phyloP scores from a whole-genome alignment of 2,888 invertebrate species.

The Sepioteuthis lessoniana region DNA sequence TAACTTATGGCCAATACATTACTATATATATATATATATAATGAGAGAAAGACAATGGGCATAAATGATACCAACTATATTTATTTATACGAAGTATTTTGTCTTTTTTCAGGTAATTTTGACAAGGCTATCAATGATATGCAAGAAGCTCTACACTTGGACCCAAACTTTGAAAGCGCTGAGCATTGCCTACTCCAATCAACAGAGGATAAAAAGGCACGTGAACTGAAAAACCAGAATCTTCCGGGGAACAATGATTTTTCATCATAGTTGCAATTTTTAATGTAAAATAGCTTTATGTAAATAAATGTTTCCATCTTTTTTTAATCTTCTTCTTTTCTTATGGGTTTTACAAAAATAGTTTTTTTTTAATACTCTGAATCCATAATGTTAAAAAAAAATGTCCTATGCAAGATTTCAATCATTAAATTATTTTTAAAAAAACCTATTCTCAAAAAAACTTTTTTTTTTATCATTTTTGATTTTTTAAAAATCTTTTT shows the following conservation, averaged over 20 bases:
- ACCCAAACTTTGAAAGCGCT: constrained; percentile 62
- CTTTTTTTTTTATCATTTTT: no score
- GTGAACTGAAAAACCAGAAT: not conserved
- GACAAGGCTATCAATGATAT: constrained; percentile 62
- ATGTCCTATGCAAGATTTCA: no score
- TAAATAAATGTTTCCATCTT: not conserved
- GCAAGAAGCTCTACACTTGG: constrained; percentile 56
- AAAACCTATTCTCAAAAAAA: no score
- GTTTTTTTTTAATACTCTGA: no score
- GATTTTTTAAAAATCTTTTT: no score
- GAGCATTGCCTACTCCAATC: constrained; percentile 58
- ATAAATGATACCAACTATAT: not conserved
- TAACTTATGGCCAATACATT: no score
- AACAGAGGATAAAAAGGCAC: constrained; percentile 49
- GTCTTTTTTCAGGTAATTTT: constrained; percentile 58
- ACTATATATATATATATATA: no score
- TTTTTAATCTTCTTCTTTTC: not conserved
- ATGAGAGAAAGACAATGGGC: no score
- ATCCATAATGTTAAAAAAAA: no score
- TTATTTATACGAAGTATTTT: not conserved
- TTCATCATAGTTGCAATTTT: not conserved
- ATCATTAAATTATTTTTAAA: no score
- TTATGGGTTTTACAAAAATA: no score
- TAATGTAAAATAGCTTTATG: not conserved
- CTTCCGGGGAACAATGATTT: not conserved